Evolutionary conservation across 2,113 vertebrate genomes (phyloP).

Genomic region (Macquaria australasica): DNA sequence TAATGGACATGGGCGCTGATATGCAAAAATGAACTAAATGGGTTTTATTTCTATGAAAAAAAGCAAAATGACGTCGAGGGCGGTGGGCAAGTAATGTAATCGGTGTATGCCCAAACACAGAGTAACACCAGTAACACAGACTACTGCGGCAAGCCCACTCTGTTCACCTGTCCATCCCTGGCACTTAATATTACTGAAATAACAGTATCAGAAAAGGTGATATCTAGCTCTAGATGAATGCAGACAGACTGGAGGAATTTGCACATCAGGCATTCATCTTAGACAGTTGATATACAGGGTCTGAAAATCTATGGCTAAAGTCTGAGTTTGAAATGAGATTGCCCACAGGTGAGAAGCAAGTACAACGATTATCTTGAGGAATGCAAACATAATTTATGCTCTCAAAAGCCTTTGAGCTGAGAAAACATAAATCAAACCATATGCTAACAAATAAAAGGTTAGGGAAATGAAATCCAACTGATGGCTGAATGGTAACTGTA

Average conservation of each 20-base stretch:
- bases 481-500: constrained; percentile 25
- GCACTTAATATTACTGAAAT: not conserved
- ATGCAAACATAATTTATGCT: constrained; percentile 36
- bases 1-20: no score
- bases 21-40: no score
- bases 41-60: no score
- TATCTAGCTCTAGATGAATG: constrained; percentile 10
- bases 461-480: constrained; percentile 30
- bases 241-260: constrained; percentile 7
- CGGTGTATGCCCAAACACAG: no score
- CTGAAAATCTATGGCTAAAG: constrained; percentile 16
- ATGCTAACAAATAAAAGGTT: constrained; percentile 1
- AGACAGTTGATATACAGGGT: constrained; percentile 15
- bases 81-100: no score
- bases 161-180: constrained; percentile 22
- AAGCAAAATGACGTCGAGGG: no score
- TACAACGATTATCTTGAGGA: constrained; percentile 22
- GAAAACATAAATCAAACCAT: constrained; percentile 39
- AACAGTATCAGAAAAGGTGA: not conserved
- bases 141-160: not conserved
- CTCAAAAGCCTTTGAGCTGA: constrained; percentile 24
- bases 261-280: constrained; percentile 24
- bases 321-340: constrained; percentile 13
- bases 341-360: constrained; percentile 19
- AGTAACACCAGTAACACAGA: no score